Percentiles rank a stretch among this genome's conserved stretches.
These are phyloP conservation scores for Platysteira castanea DNA, from an alignment of 2,113 vertebrate genomes.

Conservation along the genomic window DNA sequence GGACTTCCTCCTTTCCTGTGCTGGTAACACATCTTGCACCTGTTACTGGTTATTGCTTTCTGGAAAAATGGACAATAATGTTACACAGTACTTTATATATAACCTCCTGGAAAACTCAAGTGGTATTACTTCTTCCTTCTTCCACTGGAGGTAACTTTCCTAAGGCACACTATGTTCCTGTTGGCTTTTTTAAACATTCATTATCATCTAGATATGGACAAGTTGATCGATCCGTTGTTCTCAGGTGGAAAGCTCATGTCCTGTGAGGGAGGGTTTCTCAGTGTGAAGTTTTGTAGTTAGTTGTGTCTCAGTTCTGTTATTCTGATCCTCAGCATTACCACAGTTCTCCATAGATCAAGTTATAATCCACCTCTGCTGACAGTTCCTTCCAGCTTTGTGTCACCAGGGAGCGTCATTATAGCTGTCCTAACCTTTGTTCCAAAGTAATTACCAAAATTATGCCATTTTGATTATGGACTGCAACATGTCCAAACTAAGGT, in stretches of 20 bases:
- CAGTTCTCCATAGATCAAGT: neutral
- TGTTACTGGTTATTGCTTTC: neutral
- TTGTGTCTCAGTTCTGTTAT: neutral
- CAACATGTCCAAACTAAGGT: neutral
- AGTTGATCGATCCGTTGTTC: rapidly evolving
- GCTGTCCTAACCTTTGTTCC: neutral
- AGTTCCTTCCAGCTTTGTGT: neutral
- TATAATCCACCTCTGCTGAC: neutral
- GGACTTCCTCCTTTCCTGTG: neutral
- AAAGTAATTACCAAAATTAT: neutral
- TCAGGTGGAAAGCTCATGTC: neutral
- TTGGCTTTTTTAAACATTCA: neutral
- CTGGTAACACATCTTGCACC: neutral
- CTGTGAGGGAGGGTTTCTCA: neutral
- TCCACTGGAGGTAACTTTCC: neutral
- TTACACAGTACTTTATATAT: neutral
- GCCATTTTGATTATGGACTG: neutral
- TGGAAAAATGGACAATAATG: neutral
- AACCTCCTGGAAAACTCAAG: neutral
- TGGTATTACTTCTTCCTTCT: neutral
- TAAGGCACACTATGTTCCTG: neutral
- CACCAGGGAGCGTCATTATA: neutral
- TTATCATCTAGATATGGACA: neutral
- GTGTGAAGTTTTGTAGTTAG: neutral
- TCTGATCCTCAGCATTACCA: neutral